Evolutionary conservation across 2,797 vertebrate species (phyloP), one percentile per base, ranked within the genome.

Genomic region (Moxostoma hubbsi): DNA sequence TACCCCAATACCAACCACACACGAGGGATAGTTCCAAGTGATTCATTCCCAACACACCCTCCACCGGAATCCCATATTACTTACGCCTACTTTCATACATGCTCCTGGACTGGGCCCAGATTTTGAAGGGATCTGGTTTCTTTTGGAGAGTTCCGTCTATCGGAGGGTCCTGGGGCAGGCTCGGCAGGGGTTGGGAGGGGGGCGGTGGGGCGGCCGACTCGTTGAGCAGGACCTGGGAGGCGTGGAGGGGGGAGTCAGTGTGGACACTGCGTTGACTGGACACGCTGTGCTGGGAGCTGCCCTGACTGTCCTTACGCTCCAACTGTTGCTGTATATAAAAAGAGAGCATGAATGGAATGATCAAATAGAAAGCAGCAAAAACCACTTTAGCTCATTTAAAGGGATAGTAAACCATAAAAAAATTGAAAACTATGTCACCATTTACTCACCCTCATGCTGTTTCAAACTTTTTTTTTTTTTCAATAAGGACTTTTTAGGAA

Each of bases 11-110:
- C 70, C 71, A 62, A 69, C 16, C 46, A 62, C 16, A 62, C 12
- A 45, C 50, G 51, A 70, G 43, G 8, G 4, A 66, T 24, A 59
- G 36, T 81, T 80, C 66, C 75, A 10, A 78, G 77, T 69, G 90
- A 89, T 85, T 88, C 85, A 84, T 84, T 85, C 85, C 88, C 83
- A 80, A 80, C 82, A 83, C 81, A 86, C 87, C 89, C 77, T 75
- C 90, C 90, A 93, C 91, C 91, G 88, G 87, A 92, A 91, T 89
- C 67, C 82, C 10, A 75, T 87, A 87, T 90, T 97, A 99, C 98
- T 99, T 95, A 99, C 98, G 96, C 97, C 97, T 97, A 96, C 96
- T 99, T 96, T 99, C 98, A 97, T 99, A 99, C 98, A 99, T 99
- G 96, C 97, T 99, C 97, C 98, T 98, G 90, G 97, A 99, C 94